Base-by-base conservation (phyloP, 2,797 vertebrate genomes). In the Micrastur ruficollis region DNA sequence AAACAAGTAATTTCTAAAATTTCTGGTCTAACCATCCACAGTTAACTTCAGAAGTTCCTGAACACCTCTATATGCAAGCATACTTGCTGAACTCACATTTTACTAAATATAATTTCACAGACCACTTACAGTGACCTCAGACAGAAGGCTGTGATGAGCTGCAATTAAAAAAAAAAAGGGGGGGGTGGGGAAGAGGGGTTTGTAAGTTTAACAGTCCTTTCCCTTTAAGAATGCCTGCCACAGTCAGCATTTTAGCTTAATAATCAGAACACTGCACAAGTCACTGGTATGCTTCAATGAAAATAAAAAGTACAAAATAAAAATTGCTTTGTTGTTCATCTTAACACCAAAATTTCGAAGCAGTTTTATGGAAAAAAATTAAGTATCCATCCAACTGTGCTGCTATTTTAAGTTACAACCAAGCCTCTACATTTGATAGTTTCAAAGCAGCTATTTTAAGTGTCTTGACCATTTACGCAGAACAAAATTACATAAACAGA, bases 371-470 rank as follows among this genome's bases (percentile, higher is more conserved):
- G 12, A 59, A 91, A 44, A 68, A 78, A 86, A 80, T 40, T 22
- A 79, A 83, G 20, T 32, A 70, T 22, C 29, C 20, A 44, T 89
- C 82, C 66, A 89, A n/a, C 18, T 70, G 19, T 16, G 17, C 14
- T 29, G 14, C 34, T 70, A 27, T 74, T 85, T 90, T 47, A 74
- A 71, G 86, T 66, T 67, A 70, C 27, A 89, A 82, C 20, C 13
- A 84, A 58, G 19, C 53, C 52, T 25, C 56, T 73, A 7, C 11
- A 65, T 65, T 34, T 82, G 19, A 86, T 27, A 52, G 52, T 73
- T 91, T 73, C 67, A 78, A 88, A 88, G 71, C 34, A 84, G 36
- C 12, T 88, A 55, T 79, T 88, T 92, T 19, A 86, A 94, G 34
- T 27, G 10, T 50, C 36, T 84, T 81, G 36, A 58, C 9, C 63